Base-by-base conservation (phyloP, 1,140 invertebrate species). In the Rhynchophorus ferrugineus region DNA sequence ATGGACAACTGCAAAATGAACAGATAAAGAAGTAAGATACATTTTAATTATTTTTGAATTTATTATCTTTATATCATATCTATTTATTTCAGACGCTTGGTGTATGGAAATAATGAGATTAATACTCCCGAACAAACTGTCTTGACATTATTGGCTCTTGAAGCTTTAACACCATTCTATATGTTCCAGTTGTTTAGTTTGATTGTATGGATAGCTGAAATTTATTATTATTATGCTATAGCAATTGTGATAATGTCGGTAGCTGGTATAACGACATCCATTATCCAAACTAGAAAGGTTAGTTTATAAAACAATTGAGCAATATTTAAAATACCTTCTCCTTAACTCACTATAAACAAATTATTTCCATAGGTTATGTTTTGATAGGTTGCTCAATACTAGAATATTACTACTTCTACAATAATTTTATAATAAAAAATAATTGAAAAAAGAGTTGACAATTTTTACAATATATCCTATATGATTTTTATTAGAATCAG, bases 81-180 rank as follows among this genome's bases (percentile, higher is more conserved):
- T 42, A 42, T 2, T 11, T 36, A 35, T n/a, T 38, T 5, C 19
- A 87, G 88, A 57, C 76, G 82, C 20, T 76, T 83, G 29, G 80
- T 87, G 11, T 91, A 89, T 63, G 89, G 88, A 5, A 71, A 74
- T 19, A 93, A 93, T 65, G 80, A 87, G 61, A 92, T 93, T 56
- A 75, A 79, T 37, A 82, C 91, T 2, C 85, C 85, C 2, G 75
- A 89, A 1, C 79, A 87, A 58, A 78, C 81, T 42, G 75, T 89
- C 18, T 63, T 81, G 42, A 79, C 80, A 2, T 70, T 93, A 5
- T 69, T 91, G 1, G 67, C 89, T 9, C 66, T 91, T 9, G 89
- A 92, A 73, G 80, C 88, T 17, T 78, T 98, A 38, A 94, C 94
- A 67, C 95, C 95, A 0, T 98, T 96, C 72, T 98, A 98, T 70